Evolutionary conservation across 2,888 invertebrate species (phyloP).

Genomic region (Eupithecia centaureata): DNA sequence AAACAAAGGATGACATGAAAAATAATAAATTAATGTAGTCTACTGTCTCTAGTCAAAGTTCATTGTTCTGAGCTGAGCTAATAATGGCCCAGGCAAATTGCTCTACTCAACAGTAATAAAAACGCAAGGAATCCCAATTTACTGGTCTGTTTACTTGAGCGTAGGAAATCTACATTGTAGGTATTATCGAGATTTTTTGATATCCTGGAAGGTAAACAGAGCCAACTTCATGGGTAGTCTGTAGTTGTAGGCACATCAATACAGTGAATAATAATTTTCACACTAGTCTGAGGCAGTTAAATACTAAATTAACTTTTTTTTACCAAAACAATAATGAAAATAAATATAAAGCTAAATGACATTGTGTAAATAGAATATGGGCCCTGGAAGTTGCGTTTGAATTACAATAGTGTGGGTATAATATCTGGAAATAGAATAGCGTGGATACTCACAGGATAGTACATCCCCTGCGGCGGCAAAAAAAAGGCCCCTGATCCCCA

Average conservation of each 20-base stretch:
- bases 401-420: slow-evolving; percentile 10
- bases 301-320: background rate
- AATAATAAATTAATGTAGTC: background rate
- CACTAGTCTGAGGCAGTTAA: background rate
- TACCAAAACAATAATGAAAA: too few species aligned
- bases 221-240: background rate
- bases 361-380: background rate
- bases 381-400: background rate
- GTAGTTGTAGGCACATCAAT: background rate
- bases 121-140: slow-evolving; percentile 15
- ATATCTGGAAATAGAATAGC: slow-evolving; percentile 33
- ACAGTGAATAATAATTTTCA: background rate
- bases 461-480: slow-evolving; percentile 98
- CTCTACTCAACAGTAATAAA: slow-evolving; percentile 1
- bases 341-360: background rate
- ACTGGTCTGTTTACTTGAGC: slow-evolving; percentile 22
- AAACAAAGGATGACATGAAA: slow-evolving; percentile 58
- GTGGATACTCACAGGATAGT: slow-evolving; percentile 94
- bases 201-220: slow-evolving; percentile 5
- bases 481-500: slow-evolving; percentile 98
- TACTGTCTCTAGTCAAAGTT: slow-evolving; percentile 35
- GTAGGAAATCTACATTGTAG: background rate
- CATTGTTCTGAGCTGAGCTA: slow-evolving; percentile 38
- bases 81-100: slow-evolving; percentile 8
- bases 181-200: background rate